Evolutionary conservation across 1,140 invertebrate genomes (phyloP).

Genomic region (Zophobas morio): DNA sequence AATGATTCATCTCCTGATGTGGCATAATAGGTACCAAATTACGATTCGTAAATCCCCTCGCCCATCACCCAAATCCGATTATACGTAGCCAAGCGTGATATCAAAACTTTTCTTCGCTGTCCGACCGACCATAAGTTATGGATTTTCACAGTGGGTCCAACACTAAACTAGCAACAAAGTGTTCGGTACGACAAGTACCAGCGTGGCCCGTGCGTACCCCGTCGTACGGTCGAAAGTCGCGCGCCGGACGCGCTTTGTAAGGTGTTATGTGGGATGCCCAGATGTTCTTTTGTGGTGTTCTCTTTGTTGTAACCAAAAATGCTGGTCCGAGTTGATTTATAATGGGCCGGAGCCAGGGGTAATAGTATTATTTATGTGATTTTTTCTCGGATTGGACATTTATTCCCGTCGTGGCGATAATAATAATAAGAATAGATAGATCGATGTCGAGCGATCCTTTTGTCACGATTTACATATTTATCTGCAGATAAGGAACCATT

Average conservation of each 20-base stretch:
- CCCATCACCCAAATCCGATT: conserved; percentile 28
- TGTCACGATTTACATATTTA: conserved; percentile 43
- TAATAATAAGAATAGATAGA: conserved; percentile 16
- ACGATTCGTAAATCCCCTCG: conserved; percentile 23
- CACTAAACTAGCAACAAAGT: conserved; percentile 43
- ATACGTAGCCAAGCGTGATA: conserved; percentile 34
- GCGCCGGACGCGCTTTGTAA: conserved; percentile 48
- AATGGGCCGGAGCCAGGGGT: conserved; percentile 17
- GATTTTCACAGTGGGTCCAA: conserved; percentile 57
- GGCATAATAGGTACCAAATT: conserved; percentile 35
- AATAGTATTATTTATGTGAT: conserved; percentile 24
- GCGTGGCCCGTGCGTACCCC: conserved; percentile 22
- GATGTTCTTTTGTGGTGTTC: conserved; percentile 55
- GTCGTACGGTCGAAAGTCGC: conserved; percentile 49
- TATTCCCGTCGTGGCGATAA: conserved; percentile 15
- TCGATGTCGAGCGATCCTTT: not conserved
- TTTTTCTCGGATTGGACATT: conserved; percentile 34
- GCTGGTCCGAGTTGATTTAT: conserved; percentile 46
- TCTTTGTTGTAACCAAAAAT: conserved; percentile 53
- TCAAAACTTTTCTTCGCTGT: conserved; percentile 39
- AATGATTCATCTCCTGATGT: conserved; percentile 27
- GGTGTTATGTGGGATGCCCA: conserved; percentile 59
- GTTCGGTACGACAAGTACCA: conserved; percentile 26
- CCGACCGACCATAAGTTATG: conserved; percentile 55
- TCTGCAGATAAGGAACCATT: conserved; percentile 23